Evolutionary conservation across 2,888 invertebrate species (phyloP), one percentile per base, ranked within the genome.

Genomic region (Rhagonycha lutea): DNA sequence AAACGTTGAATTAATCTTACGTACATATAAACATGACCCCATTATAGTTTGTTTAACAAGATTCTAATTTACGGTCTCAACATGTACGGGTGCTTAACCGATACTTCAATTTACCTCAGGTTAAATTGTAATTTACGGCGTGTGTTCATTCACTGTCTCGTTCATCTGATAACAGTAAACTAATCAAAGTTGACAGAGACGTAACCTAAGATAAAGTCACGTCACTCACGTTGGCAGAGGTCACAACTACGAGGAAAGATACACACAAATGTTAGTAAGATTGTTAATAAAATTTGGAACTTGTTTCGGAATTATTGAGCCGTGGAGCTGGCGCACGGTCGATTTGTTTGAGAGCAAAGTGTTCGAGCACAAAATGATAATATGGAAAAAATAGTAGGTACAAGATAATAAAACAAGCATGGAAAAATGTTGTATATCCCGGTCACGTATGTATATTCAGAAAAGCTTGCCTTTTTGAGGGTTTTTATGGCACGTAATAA

Each of bases 401-500:
- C 18, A 65, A 65, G 8, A 65, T 24, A 14, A 18, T 24, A 24
- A 26, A 24, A 26, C 12, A 65, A 18, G 18, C 23, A 65, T 24
- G 24, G 9, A 12, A 65, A 26, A 24, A n/a, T 24, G 23, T 24
- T 47, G 47, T 65, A 26, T 26, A 24, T 24, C 14, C 63, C n/a
- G 26, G 63, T 65, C 63, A 65, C 63, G 61, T 70, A 24, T 70
- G 29, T 18, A 70, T 70, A 70, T 61, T 70, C 70, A 70, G 29
- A 47, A 72, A 65, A 65, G 63, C 10, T 65, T 24, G 47, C 26
- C 23, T 7, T 61, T 70, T 70, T 61, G 29, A 61, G 47, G 29
- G 28, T 24, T 73, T 73, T 73, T 73, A 61, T 32, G 18, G 23
- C 47, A 28, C 47, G 74, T 75, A 78, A 78, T 75, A 75, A 73